These are phyloP conservation scores for Acheta domesticus DNA, from an alignment of 2,888 invertebrate genomes.

Conservation along the genomic window DNA sequence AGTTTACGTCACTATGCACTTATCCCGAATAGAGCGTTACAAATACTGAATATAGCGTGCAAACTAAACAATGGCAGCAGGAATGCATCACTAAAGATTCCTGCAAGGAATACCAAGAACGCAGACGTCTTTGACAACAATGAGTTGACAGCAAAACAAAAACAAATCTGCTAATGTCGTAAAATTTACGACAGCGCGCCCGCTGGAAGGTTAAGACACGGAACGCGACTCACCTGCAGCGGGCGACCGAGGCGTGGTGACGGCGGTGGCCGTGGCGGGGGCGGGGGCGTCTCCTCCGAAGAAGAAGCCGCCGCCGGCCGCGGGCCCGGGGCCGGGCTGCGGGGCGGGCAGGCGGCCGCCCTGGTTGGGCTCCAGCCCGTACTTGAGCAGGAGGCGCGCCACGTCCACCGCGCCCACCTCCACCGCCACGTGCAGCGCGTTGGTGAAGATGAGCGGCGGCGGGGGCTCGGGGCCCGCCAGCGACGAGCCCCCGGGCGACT, in stretches of 20 bases:
- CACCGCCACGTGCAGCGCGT: constrained; percentile 57
- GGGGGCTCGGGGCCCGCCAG: constrained; percentile 30
- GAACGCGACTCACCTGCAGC: too few relatives aligned
- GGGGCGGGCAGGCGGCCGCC: constrained; percentile 46
- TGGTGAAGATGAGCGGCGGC: constrained; percentile 50
- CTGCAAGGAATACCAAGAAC: too few relatives aligned
- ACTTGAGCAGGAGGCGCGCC: constrained; percentile 53
- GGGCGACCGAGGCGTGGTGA: constrained; percentile 35
- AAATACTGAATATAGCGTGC: too few relatives aligned
- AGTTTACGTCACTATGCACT: too few relatives aligned
- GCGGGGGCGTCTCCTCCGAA: constrained; percentile 43
- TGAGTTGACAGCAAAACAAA: too few relatives aligned
- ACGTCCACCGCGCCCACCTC: constrained; percentile 56
- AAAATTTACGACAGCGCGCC: too few relatives aligned
- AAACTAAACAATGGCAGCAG: too few relatives aligned
- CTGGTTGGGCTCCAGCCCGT: constrained; percentile 56
- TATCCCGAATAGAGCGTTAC: too few relatives aligned
- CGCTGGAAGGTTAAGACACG: too few relatives aligned
- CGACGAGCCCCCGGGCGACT: constrained; percentile 24
- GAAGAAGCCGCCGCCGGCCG: constrained; percentile 27
- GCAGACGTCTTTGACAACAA: too few relatives aligned
- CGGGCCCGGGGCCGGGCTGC: constrained; percentile 29
- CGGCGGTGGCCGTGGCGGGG: constrained; percentile 32
- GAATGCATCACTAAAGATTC: too few relatives aligned
- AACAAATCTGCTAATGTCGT: too few relatives aligned